Conservation (phyloP, 37 sponge, comb jelly and placozoan genomes). For the Crambe crambe region DNA sequence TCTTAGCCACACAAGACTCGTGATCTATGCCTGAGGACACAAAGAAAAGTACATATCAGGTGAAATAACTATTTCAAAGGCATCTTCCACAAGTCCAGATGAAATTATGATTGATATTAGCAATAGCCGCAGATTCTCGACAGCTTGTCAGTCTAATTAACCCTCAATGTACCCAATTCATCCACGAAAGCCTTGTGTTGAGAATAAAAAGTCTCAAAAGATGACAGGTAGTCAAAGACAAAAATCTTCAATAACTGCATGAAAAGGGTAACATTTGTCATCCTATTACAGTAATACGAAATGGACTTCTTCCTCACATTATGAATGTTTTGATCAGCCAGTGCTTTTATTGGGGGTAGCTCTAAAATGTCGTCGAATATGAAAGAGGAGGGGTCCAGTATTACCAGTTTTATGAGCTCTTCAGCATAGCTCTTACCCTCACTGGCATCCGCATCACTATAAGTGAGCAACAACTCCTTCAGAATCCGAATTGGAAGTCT, state of each 20-base stretch:
- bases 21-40: conserved; percentile 16
- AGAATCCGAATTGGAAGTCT: conserved; percentile 31
- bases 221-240: conserved; percentile 34
- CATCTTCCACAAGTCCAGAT: too few relatives aligned
- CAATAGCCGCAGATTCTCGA: too few relatives aligned
- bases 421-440: conserved; percentile 8
- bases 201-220: conserved; percentile 41
- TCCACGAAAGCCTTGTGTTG: conserved; percentile 32
- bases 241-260: conserved; percentile 59
- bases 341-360: conserved; percentile 24
- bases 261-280: neutral
- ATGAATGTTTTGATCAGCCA: conserved; percentile 34
- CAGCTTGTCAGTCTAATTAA: too few relatives aligned
- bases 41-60: too few relatives aligned
- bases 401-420: conserved; percentile 31
- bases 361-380: conserved; percentile 40
- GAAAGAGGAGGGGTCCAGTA: conserved; percentile 41
- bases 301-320: too few relatives aligned
- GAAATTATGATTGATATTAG: too few relatives aligned
- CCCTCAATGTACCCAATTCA: conserved; percentile 28
- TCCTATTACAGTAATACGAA: neutral
- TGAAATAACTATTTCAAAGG: too few relatives aligned
- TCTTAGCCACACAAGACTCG: conserved; percentile 40
- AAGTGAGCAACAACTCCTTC: conserved; percentile 32
- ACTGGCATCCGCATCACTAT: conserved; percentile 4